Conservation (phyloP, 2,797 vertebrate genomes). For the Catamblyrhynchus diadema region DNA sequence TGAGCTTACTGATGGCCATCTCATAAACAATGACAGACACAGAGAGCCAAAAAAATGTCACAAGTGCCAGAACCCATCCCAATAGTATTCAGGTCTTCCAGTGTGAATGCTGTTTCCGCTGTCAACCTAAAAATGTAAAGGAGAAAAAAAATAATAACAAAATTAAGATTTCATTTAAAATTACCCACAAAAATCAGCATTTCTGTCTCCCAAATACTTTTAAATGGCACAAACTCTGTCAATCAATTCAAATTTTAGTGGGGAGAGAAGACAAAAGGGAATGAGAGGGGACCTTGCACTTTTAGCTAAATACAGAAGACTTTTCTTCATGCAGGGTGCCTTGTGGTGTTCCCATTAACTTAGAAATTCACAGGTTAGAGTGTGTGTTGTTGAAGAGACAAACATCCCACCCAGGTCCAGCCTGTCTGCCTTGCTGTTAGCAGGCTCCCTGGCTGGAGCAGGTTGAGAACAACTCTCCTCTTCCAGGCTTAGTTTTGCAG, state of each 20-base stretch:
- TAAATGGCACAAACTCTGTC: neutral
- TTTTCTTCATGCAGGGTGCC: neutral
- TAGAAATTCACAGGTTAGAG: neutral
- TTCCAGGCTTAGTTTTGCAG: neutral
- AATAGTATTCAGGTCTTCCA: neutral
- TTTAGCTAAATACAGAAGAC: neutral
- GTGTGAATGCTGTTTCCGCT: neutral
- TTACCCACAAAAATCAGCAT: neutral
- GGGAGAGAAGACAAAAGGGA: neutral
- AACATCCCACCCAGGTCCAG: neutral
- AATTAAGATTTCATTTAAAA: neutral
- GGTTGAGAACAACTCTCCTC: neutral
- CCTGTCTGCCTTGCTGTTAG: neutral
- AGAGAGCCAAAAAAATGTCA: no score
- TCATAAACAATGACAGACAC: neutral
- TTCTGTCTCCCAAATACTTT: neutral
- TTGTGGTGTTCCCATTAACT: neutral
- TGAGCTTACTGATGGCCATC: neutral
- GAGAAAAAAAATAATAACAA: fast-evolving
- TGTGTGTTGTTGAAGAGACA: neutral
- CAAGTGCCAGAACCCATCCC: neutral
- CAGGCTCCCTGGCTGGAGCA: neutral
- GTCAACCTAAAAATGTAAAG: neutral
- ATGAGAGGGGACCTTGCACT: neutral
- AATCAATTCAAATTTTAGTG: neutral